Conservation (phyloP, 2,797 vertebrate species). For the Perodicticus potto region DNA sequence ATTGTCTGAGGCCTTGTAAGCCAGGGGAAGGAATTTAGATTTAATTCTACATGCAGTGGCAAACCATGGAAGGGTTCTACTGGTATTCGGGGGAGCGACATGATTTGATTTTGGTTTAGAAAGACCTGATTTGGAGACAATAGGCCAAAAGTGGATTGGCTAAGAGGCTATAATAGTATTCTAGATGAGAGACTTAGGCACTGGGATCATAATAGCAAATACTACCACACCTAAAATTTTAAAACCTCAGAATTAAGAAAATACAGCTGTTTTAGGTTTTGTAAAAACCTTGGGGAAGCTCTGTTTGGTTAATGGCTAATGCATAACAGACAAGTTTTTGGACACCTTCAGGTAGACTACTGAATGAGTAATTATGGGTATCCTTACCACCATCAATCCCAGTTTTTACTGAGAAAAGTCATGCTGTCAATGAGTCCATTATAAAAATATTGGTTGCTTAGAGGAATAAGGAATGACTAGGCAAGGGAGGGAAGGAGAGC, state of each 20-base stretch:
- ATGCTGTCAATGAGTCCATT: constrained; percentile 12
- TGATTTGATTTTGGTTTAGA: neutral
- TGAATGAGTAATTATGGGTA: neutral
- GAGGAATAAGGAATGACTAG: constrained; percentile 18
- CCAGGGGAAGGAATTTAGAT: neutral
- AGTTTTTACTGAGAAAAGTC: neutral
- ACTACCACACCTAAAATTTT: neutral
- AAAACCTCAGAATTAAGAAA: neutral
- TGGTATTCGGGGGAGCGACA: neutral
- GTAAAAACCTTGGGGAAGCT: neutral
- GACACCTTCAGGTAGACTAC: neutral
- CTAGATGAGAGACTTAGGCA: neutral
- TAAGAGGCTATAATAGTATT: neutral
- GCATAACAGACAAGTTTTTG: constrained; percentile 50
- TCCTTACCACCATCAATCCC: neutral
- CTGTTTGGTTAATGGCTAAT: constrained; percentile 48
- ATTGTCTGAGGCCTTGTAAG: neutral
- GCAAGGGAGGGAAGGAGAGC: constrained; percentile 27
- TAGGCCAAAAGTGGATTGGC: neutral
- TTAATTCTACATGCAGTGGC: neutral
- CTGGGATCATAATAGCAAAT: neutral
- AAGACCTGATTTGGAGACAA: neutral
- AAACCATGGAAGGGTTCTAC: neutral
- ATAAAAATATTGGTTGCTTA: neutral
- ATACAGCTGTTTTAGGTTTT: neutral